phyloP scores from a whole-genome alignment of 37 sponge, comb jelly and placozoan species.

The Ephydatia muelleri region DNA sequence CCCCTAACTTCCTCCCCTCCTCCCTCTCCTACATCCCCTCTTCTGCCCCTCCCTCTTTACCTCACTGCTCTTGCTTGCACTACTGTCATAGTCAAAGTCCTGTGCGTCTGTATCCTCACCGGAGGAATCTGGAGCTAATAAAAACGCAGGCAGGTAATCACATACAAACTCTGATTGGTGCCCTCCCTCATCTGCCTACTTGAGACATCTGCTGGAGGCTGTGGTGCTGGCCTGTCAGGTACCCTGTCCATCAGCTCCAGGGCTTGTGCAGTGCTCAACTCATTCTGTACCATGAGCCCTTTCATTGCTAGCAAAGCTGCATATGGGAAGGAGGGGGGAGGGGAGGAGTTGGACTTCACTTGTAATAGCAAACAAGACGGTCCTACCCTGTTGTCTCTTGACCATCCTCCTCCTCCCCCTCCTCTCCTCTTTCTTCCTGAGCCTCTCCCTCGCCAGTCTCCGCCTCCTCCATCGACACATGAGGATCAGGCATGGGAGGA shows the following conservation, averaged over 20 bases:
- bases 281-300: slow-evolving; percentile 66
- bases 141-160: background rate
- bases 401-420: slow-evolving; percentile 51
- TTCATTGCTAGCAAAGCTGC: slow-evolving; percentile 65
- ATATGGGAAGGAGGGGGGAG: background rate
- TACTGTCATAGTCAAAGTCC: slow-evolving; percentile 56
- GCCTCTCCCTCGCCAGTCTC: slow-evolving; percentile 51
- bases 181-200: slow-evolving; percentile 18
- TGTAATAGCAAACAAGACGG: background rate
- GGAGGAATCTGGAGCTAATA: slow-evolving; percentile 53
- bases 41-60: background rate
- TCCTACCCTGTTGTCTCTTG: slow-evolving; percentile 52
- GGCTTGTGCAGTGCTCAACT: slow-evolving; percentile 46
- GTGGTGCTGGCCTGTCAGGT: slow-evolving; percentile 35
- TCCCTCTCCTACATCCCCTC: background rate
- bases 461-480: slow-evolving; percentile 69
- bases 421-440: slow-evolving; percentile 70
- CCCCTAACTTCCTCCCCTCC: background rate
- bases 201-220: slow-evolving; percentile 40
- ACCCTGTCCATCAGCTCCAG: slow-evolving; percentile 53
- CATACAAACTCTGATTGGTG: background rate
- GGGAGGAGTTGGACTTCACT: background rate
- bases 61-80: slow-evolving; percentile 2
- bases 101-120: slow-evolving; percentile 62
- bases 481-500: slow-evolving; percentile 64